Evolutionary conservation across 2,888 invertebrate species (phyloP), one percentile per base, ranked within the genome.

Genomic region (Selenia dentaria): DNA sequence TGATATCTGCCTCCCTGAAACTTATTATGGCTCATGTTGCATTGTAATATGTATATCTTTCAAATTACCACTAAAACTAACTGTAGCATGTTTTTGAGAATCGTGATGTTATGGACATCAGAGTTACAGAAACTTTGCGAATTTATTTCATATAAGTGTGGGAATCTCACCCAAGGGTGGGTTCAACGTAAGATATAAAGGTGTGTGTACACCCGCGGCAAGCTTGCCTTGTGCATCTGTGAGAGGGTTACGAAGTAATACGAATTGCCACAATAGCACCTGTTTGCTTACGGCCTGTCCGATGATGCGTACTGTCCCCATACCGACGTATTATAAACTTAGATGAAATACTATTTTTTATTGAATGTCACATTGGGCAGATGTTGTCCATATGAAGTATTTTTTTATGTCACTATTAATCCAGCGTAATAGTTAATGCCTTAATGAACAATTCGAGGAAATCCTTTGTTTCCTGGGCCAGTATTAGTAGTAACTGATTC

Each of bases 181-280:
- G 16, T 16, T 16, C 16, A 65, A 59, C 55, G 54, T 38, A 53
- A 52, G 51, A 10, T 41, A 62, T 69, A 64, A 68, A 70, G 63
- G 60, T 61, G 59, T 59, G 55, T 55, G 57, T 57, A 51, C 57
- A 58, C 52, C 45, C 52, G 43, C 43, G 58, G 52, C 38, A 33
- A 60, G 37, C 47, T 49, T 39, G 61, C 53, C 54, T 64, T 61
- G 57, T 60, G 61, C 59, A 51, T 51, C 54, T 41, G 52, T 61
- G 62, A 64, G 61, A 67, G 62, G 59, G 54, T 69, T 64, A 67
- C 59, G 61, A 64, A 67, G 61, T 71, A 59, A 67, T 68, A 62
- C 57, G 55, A 62, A 67, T 64, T 57, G 54, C 55, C 44, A 58
- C 49, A 60, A 28, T 54, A 54, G 48, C 41, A 44, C 40, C 54